These are phyloP conservation scores for Microcebus murinus DNA, from an alignment of 2,113 vertebrate species.

Conservation along the genomic window DNA sequence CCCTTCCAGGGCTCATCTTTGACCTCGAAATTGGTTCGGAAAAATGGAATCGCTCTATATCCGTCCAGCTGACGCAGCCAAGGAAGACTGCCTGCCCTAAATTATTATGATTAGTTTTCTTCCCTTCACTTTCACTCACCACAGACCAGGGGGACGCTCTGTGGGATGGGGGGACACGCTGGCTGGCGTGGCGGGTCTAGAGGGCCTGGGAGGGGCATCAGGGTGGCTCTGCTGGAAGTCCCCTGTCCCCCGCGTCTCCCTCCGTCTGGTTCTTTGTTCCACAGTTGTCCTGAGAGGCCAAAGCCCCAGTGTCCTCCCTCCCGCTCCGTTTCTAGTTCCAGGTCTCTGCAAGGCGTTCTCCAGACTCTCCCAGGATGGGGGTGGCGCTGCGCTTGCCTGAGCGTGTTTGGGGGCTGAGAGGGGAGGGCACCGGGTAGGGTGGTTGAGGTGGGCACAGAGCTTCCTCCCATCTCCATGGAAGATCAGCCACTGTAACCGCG, in stretches of 20 bases:
- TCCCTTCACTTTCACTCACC: background rate
- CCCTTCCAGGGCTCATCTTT: conserved; percentile 46
- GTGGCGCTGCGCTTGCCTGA: background rate
- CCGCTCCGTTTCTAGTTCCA: background rate
- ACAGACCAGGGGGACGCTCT: background rate
- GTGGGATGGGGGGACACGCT: background rate
- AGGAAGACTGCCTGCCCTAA: conserved; percentile 41
- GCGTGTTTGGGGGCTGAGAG: background rate
- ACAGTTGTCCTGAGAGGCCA: background rate
- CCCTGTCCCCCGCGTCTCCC: fast-evolving
- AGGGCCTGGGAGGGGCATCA: background rate
- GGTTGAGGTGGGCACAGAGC: no score
- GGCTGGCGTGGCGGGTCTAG: background rate
- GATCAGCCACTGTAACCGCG: no score
- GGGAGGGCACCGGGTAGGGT: no score
- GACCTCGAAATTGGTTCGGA: conserved; percentile 76
- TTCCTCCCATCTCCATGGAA: background rate
- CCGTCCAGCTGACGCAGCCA: conserved; percentile 45
- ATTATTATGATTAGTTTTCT: background rate
- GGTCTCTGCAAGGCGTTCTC: background rate
- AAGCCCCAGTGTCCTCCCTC: background rate
- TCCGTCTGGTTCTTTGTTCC: background rate
- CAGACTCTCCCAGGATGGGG: background rate
- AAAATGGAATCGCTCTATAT: conserved; percentile 55
- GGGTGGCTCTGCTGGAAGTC: background rate